Evolutionary conservation across 2,797 vertebrate genomes (phyloP), one percentile per base, ranked within the genome.

Genomic region (Craterocephalus amniculus): DNA sequence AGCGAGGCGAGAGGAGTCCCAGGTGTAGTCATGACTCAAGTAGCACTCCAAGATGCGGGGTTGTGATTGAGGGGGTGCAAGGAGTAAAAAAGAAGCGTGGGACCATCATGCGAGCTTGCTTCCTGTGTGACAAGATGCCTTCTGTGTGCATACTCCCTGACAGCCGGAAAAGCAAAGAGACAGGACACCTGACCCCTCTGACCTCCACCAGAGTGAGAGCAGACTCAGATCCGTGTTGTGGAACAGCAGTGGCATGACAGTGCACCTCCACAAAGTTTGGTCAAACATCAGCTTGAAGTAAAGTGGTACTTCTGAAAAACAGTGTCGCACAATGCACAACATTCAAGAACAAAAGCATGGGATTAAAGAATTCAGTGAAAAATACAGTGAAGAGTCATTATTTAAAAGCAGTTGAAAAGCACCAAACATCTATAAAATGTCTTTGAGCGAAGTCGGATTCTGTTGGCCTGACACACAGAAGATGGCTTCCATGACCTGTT

Each of bases 1-100:
- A 86, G 81, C 5, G 51, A 87, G 81, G 81, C 75, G 49, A 83
- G 82, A 73, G 78, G 20, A 87, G 83, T 89, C 89, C 84, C 92
- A 89, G 90, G 90, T 92, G 89, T 87, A 77, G 88, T 36, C 72
- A 58, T 76, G 88, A 89, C 87, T 90, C 83, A 83, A 88, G 90
- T 83, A 87, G 74, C 84, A 75, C 85, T 85, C 68, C 57, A 70
- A 70, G 77, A 86, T 66, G 45, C 36, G 65, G 70, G 62, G 38
- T 18, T 69, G 80, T 68, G 84, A 81, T 80, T 84, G 76, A 70
- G 80, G 67, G 62, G 58, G 63, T n/a, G 77, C 75, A 79, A 78
- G 66, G 77, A 79, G 76, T 1, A 26, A 80, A 71, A 67, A 13
- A 54, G 63, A 70, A 62, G 78, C 59, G 52, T 20, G 45, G 51